Evolutionary conservation across 2,797 vertebrate genomes (phyloP), one percentile per base, ranked within the genome.

Genomic region (Hylomyscus alleni): DNA sequence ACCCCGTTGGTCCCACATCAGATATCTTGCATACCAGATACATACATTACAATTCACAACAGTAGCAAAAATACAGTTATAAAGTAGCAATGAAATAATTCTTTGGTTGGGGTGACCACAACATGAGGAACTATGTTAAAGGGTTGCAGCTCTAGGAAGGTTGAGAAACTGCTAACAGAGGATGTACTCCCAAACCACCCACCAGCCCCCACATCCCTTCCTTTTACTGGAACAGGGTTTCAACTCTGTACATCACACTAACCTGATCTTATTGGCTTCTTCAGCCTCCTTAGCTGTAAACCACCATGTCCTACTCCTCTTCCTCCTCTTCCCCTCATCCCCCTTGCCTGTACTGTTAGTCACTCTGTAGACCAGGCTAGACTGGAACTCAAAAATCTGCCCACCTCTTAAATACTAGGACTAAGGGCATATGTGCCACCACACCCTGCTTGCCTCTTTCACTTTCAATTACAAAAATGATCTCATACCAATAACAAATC

Each of bases 401-500:
- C 47, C 78, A 37, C 40, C 24, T 75, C 31, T 62, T 26, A 22
- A 29, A 31, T n/a, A 20, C 9, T 75, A 1, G 52, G 34, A 73
- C 81, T 60, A 47, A 34, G 72, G 52, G 62, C 22, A 22, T 13
- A 8, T 14, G 13, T 31, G 10, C 54, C 20, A 92, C 37, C 67
- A 83, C 22, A 6, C 60, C 26, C 60, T 22, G 3, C 3, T 26
- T 52, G 62, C 26, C n/a, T 75, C 91, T 94, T 60, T 80, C 40
- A 80, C 40, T 95, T 95, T 86, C 52, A 90, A n/a, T 34, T 77
- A 73, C 47, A 76, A 54, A 82, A 89, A 89, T 6, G 37, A 69
- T 93, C 69, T 94, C 72, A 93, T 9, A 88, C 6, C 58, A 20
- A 6, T 54, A 90, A 96, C 37, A 93, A 91, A 91, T 37, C 24